These are phyloP conservation scores for Haliclona indistincta DNA, from an alignment of 37 sponge, comb jelly and placozoan species.

Conservation along the genomic window DNA sequence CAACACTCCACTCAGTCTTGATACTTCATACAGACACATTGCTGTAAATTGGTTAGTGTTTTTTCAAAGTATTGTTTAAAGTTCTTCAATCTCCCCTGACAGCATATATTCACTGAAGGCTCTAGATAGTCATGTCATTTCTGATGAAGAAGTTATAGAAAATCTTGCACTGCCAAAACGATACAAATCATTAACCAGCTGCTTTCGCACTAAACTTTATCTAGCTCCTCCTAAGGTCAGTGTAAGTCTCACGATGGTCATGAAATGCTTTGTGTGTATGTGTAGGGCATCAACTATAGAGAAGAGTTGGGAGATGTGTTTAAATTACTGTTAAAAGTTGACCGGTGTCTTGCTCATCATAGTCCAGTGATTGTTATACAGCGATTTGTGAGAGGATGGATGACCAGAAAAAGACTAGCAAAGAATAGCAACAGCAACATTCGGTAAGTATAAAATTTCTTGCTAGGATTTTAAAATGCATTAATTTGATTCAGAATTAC, in stretches of 20 bases:
- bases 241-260: constrained; percentile 2
- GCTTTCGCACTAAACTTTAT: constrained; percentile 44
- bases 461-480: no score
- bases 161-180: constrained; percentile 45
- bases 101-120: constrained; percentile 71
- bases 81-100: neutral
- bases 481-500: no score
- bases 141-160: constrained; percentile 87
- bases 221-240: neutral
- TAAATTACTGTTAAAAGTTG: constrained; percentile 39
- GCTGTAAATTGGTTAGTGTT: constrained; percentile 70
- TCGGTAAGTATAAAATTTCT: constrained; percentile 13
- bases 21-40: constrained; percentile 70
- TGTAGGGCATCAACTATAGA: constrained; percentile 6
- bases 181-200: constrained; percentile 31
- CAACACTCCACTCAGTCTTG: constrained; percentile 74
- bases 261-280: neutral
- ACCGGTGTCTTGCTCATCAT: constrained; percentile 49
- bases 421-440: constrained; percentile 3
- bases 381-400: constrained; percentile 62
- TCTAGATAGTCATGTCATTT: constrained; percentile 72
- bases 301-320: constrained; percentile 25
- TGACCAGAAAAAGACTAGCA: constrained; percentile 38
- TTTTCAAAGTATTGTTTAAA: neutral
- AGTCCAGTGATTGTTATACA: constrained; percentile 84